Evolutionary conservation across 2,888 invertebrate genomes (phyloP).

Genomic region (Priocnemis perturbator): DNA sequence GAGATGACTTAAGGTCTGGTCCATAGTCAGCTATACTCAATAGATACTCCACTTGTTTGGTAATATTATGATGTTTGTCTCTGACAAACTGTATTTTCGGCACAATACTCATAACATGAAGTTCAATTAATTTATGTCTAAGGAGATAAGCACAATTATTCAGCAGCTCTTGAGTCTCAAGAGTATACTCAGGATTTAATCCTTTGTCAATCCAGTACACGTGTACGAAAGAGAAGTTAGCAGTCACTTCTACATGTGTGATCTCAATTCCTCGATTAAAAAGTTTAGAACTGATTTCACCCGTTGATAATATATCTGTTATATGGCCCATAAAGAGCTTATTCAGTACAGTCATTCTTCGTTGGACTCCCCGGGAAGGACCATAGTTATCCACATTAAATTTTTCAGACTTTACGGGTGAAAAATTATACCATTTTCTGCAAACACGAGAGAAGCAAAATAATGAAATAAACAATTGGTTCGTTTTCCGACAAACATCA

Average conservation of each 20-base stretch:
- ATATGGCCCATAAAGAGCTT: constrained; percentile 89
- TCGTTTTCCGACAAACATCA: constrained; percentile 12
- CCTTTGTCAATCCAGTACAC: constrained; percentile 81
- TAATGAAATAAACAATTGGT: too few relatives aligned
- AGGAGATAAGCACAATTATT: constrained; percentile 79
- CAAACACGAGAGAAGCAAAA: too few relatives aligned
- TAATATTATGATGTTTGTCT: constrained; percentile 78
- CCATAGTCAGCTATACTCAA: not conserved
- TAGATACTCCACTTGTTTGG: constrained; percentile 78
- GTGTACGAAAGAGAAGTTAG: constrained; percentile 82
- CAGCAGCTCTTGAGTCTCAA: constrained; percentile 75
- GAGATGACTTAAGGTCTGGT: not conserved
- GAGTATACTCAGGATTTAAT: not conserved
- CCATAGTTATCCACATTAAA: too few relatives aligned
- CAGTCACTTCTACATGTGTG: constrained; percentile 82
- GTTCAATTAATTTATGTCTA: constrained; percentile 84
- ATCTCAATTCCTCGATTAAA: constrained; percentile 84
- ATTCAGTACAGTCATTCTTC: constrained; percentile 83
- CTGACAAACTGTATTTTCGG: constrained; percentile 85
- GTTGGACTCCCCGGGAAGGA: constrained; percentile 52
- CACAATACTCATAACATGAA: constrained; percentile 85
- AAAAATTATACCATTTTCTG: too few relatives aligned
- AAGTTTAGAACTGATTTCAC: constrained; percentile 78
- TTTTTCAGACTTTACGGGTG: too few relatives aligned
- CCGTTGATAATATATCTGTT: constrained; percentile 86